Evolutionary conservation across 2,888 invertebrate genomes (phyloP), one percentile per base, ranked within the genome.

Genomic region (Rhingia rostrata): DNA sequence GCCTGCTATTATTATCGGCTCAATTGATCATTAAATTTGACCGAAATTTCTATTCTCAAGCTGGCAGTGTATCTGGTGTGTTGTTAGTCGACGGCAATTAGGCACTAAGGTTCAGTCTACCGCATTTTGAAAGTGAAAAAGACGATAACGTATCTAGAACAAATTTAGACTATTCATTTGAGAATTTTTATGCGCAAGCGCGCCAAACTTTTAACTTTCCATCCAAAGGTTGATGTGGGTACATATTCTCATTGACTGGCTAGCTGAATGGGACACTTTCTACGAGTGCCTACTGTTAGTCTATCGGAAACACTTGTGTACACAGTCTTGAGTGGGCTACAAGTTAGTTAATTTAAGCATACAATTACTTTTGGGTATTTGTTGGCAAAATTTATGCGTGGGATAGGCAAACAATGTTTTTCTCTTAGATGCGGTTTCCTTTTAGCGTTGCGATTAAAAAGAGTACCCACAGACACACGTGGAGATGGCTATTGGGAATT

Each of bases 11-110:
- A 77, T 66, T 82, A 56, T 39, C 33, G 67, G 49, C 54, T 69
- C 60, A 60, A 77, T 77, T 64, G 70, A 58, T 64, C 70, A 45
- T 78, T 56, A 78, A 78, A 64, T 63, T 56, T 78, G 78, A 70
- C 78, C 78, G 63, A 78, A 78, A 70, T 78, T 69, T 78, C 64
- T 70, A 64, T 22, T 47, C 10, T 70, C n/a, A 9, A 33, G 30
- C 10, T 7, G 49, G 9, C 60, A 30, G 45, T 32, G 56, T 60
- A 56, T 45, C 64, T 37, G 60, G 33, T 60, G 32, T 9, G 47
- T 47, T 22, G 22, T 49, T 32, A 41, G 49, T 67, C 51, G 60
- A 53, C 51, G 60, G 43, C 67, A 30, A 67, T 67, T 60, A 75
- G 53, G 60, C 51, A 32, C 53, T 37, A 32, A 43, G 35, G 60